These are phyloP conservation scores for Clivina fossor DNA, from an alignment of 2,888 invertebrate species.

Conservation along the genomic window DNA sequence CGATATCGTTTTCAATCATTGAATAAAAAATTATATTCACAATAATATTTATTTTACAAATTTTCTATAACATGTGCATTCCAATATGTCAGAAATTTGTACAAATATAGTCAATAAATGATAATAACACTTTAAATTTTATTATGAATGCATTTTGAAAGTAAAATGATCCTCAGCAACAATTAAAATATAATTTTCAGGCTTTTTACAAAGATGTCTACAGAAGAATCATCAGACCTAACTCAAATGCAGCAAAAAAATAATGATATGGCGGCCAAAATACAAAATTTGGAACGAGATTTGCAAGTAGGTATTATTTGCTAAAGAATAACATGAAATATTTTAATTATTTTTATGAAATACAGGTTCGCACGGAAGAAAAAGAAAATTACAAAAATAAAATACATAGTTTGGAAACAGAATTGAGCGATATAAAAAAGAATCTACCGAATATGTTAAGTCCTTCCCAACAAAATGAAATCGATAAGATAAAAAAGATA, in stretches of 20 bases:
- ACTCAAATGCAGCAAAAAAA: slow-evolving; percentile 2
- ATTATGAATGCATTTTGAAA: too few species aligned
- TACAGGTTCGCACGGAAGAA: slow-evolving; percentile 60
- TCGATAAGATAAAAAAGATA: slow-evolving; percentile 51
- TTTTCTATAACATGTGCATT: too few species aligned
- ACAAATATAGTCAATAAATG: too few species aligned
- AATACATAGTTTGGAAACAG: slow-evolving; percentile 46
- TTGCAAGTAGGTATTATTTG: slow-evolving; percentile 20
- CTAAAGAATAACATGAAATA: too few species aligned
- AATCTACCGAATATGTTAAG: slow-evolving; percentile 42
- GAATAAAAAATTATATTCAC: neutral
- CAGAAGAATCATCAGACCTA: too few species aligned
- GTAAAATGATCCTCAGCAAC: too few species aligned
- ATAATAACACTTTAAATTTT: too few species aligned
- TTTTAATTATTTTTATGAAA: too few species aligned
- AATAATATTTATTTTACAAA: neutral
- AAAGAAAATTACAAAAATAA: slow-evolving; percentile 57
- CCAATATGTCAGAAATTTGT: too few species aligned
- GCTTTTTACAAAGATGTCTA: too few species aligned
- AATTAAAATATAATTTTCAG: too few species aligned
- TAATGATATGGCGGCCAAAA: slow-evolving; percentile 14
- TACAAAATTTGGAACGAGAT: slow-evolving; percentile 17
- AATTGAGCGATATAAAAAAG: slow-evolving; percentile 46
- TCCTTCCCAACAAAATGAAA: slow-evolving; percentile 45
- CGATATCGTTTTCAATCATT: neutral